Evolutionary conservation across 2,113 vertebrate genomes (phyloP), one percentile per base, ranked within the genome.

Genomic region (Takifugu bimaculatus): DNA sequence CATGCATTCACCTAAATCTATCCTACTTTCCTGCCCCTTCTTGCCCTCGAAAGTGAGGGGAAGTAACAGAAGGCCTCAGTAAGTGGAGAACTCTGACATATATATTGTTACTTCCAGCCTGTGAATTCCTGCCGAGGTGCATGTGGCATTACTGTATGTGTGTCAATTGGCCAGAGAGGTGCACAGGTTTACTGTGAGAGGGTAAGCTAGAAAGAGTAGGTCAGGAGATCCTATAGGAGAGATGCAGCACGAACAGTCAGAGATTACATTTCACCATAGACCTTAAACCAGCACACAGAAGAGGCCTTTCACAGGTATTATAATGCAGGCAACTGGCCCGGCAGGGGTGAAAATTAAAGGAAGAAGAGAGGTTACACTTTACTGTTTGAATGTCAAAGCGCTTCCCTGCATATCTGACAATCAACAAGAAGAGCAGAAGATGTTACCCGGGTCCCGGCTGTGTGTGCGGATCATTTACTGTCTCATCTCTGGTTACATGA

Each of bases 31-130:
- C 52, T 68, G 72, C 35, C 55, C 63, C 1, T 65, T 79, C 77
- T 77, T 79, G 79, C 71, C 57, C 71, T 75, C 51, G 68, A 84
- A 54, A 79, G 78, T 81, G 72, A 74, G 32, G 64, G 61, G 77
- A 71, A 65, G 77, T 66, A 63, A 66, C 26, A 13, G 61, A 70
- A 63, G 71, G 65, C 57, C 64, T 70, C 63, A 59, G 82, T 81
- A 79, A 86, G 75, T 39, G 62, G 74, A 81, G 75, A 79, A 48
- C 68, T 63, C 54, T 80, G 79, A 72, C 84, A 80, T 84, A 79
- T 82, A 83, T 88, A 77, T 82, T 68, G 66, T 86, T 85, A 80
- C 85, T 75, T 77, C 45, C 51, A 74, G 77, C 60, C 60, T 61
- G 59, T 59, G 81, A 81, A 86, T 85, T 86, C 78, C 79, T 84